A percentile compares a stretch with the other conserved stretches of the same genome.
Conservation (phyloP, 2,888 invertebrate species). For the Chirona hameri region DNA sequence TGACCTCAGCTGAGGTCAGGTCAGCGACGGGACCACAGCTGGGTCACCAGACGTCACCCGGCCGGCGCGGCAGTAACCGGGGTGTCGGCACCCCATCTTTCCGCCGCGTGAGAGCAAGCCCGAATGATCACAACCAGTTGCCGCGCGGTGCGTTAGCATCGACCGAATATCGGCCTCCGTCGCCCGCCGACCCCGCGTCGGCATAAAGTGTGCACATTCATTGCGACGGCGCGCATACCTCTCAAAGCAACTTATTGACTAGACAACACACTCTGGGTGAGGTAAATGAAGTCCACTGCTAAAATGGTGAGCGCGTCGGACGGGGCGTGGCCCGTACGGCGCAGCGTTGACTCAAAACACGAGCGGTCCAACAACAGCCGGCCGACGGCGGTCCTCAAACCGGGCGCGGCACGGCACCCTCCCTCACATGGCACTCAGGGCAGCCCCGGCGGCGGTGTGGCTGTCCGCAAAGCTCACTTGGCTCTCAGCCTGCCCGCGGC, state of each 20-base stretch:
- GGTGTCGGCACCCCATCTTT: background rate
- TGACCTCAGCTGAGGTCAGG: background rate
- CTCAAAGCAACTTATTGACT: conserved; percentile 25
- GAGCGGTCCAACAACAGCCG: background rate
- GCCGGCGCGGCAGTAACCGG: too few species aligned
- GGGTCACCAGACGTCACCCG: too few species aligned
- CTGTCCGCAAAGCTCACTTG: background rate
- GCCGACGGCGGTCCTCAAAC: background rate
- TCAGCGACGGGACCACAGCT: background rate
- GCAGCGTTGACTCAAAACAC: background rate
- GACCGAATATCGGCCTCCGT: background rate
- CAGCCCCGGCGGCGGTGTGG: too few species aligned
- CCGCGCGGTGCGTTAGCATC: background rate
- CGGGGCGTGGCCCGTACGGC: background rate
- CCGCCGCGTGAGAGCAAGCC: background rate
- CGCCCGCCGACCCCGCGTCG: background rate
- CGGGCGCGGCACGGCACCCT: too few species aligned
- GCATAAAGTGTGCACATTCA: background rate
- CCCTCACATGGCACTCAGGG: too few species aligned
- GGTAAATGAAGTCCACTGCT: conserved; percentile 13
- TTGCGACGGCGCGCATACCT: background rate
- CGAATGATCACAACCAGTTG: background rate
- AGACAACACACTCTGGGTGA: conserved; percentile 24
- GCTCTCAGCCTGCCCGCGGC: background rate
- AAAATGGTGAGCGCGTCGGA: background rate